Evolutionary conservation across 2,113 vertebrate genomes (phyloP).

Genomic region (Cephalopholis sonnerati): DNA sequence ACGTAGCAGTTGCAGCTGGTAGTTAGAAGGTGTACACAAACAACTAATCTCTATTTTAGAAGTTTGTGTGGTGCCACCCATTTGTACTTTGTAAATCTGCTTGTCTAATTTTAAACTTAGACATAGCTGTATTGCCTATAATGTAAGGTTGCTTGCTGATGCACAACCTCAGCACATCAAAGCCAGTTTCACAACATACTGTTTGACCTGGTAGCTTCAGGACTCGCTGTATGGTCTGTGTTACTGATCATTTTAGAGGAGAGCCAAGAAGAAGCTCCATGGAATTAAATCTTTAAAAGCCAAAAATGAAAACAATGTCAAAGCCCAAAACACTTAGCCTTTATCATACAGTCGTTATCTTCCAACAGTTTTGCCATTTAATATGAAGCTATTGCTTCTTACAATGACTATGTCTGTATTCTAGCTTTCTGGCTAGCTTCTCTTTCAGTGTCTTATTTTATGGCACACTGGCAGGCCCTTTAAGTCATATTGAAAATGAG

Average conservation of each 20-base stretch:
- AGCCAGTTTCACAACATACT: too few species aligned
- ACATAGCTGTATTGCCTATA: too few species aligned
- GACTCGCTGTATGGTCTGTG: background rate
- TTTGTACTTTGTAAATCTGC: too few species aligned
- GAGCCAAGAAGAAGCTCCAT: background rate
- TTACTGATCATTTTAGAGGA: background rate
- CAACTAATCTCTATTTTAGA: too few species aligned
- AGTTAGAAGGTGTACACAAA: too few species aligned
- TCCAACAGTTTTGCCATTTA: background rate
- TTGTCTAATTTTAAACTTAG: too few species aligned
- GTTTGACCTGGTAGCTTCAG: too few species aligned
- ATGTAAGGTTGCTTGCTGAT: too few species aligned
- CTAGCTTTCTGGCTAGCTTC: background rate
- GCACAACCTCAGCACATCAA: too few species aligned
- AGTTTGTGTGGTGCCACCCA: too few species aligned
- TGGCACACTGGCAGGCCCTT: constrained; percentile 25
- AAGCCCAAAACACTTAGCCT: background rate
- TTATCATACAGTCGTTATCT: background rate
- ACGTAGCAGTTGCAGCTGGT: too few species aligned
- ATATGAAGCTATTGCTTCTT: background rate
- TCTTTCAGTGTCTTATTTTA: constrained; percentile 23
- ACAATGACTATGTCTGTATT: background rate
- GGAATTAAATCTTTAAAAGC: background rate
- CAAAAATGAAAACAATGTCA: background rate
- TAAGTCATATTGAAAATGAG: constrained; percentile 38